A percentile compares a stretch with the other conserved stretches of the same genome.
Conservation (phyloP, 2,888 invertebrate genomes). For the Coelogynopora nodosa region DNA sequence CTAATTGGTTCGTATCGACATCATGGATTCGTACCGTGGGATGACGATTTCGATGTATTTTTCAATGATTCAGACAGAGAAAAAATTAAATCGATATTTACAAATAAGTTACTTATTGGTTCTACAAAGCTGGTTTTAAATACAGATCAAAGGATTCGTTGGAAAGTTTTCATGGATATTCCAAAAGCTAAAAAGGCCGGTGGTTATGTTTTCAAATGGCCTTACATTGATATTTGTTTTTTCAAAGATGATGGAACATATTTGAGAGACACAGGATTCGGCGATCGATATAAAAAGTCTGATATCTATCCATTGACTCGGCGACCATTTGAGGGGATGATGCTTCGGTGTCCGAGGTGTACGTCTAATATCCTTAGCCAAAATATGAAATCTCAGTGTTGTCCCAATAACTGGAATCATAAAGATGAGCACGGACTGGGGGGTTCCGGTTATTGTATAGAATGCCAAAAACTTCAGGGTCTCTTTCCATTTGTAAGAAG, state of each 20-base stretch:
- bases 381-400: neutral
- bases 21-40: neutral
- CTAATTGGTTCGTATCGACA: neutral
- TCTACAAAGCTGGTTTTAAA: neutral
- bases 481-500: neutral
- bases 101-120: no score
- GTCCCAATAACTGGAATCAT: neutral
- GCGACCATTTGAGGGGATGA: neutral
- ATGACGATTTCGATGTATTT: neutral
- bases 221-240: neutral
- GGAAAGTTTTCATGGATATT: neutral
- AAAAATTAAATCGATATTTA: neutral
- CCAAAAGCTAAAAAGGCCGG: neutral
- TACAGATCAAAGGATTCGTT: neutral
- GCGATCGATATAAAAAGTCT: no score
- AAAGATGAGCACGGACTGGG: neutral
- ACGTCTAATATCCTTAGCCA: neutral
- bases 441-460: neutral
- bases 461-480: neutral
- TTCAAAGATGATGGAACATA: neutral
- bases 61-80: neutral
- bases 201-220: neutral
- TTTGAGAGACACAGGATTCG: neutral
- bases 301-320: neutral
- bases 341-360: neutral